phyloP scores from a whole-genome alignment of 2,797 vertebrate species.

The Onychomys torridus region DNA sequence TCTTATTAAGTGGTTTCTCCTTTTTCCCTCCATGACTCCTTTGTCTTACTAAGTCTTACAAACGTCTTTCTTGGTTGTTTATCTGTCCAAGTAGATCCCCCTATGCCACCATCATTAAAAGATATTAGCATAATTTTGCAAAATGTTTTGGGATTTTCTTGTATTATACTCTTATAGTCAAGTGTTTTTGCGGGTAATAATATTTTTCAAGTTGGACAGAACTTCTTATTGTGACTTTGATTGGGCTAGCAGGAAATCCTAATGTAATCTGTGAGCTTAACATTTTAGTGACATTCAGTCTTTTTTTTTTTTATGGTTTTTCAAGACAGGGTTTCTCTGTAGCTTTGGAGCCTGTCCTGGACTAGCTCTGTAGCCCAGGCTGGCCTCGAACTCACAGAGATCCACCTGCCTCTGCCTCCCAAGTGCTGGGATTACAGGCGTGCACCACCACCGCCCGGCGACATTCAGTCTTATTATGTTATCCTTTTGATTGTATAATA shows the following conservation, averaged over 20 bases:
- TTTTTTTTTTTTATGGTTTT: too few relatives aligned
- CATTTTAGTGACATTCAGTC: neutral
- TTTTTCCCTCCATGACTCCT: neutral
- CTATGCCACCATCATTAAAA: neutral
- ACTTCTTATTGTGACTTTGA: neutral
- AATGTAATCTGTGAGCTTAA: neutral
- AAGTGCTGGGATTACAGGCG: too few relatives aligned
- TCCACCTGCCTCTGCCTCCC: too few relatives aligned
- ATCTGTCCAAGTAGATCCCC: too few relatives aligned
- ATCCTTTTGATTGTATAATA: neutral
- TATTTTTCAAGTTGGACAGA: neutral
- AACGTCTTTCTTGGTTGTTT: neutral
- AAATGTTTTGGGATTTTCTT: slow-evolving; percentile 1
- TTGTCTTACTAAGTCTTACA: neutral
- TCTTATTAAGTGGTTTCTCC: neutral
- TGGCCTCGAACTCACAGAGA: too few relatives aligned
- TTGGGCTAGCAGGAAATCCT: neutral
- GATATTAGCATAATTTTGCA: neutral
- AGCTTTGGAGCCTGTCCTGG: too few relatives aligned
- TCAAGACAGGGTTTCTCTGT: too few relatives aligned
- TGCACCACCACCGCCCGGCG: too few relatives aligned
- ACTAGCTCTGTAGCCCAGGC: too few relatives aligned
- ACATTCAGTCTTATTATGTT: neutral
- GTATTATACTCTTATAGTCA: neutral
- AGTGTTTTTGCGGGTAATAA: neutral